Evolutionary conservation across 2,113 vertebrate genomes (phyloP).

Genomic region (Nannobrachium achirus): DNA sequence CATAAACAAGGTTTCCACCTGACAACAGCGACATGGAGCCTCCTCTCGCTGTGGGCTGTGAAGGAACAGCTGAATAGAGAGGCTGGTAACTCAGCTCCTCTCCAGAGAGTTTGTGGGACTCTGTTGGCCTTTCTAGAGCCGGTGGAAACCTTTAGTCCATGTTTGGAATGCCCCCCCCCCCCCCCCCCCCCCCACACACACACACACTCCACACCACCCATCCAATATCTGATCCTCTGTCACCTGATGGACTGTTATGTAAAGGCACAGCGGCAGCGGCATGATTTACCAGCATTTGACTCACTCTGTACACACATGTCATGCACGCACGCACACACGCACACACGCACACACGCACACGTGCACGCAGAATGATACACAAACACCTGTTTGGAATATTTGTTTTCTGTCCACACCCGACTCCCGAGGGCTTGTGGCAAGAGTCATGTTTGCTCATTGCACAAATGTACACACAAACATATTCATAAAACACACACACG

Average conservation of each 20-base stretch:
- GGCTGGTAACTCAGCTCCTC: constrained; percentile 22
- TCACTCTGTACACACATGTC: constrained; percentile 20
- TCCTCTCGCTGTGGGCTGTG: constrained; percentile 16
- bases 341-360: constrained; percentile 5
- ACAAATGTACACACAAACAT: too few relatives aligned
- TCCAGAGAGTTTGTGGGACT: constrained; percentile 32
- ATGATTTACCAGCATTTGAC: constrained; percentile 19
- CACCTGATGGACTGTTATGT: constrained; percentile 29
- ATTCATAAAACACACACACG: too few relatives aligned
- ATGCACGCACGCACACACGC: constrained; percentile 24
- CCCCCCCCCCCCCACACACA: constrained; percentile 22
- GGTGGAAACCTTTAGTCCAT: constrained; percentile 13
- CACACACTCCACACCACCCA: too few relatives aligned
- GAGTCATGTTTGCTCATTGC: too few relatives aligned
- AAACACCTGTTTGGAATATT: too few relatives aligned
- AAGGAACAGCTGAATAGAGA: constrained; percentile 37
- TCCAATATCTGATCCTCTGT: not conserved
- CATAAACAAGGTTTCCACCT: too few relatives aligned
- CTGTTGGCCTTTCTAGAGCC: constrained; percentile 46
- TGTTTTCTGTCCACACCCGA: not conserved
- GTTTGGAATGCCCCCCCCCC: constrained; percentile 33
- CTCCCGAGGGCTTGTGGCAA: too few relatives aligned
- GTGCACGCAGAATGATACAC: too few relatives aligned
- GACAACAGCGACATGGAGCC: too few relatives aligned
- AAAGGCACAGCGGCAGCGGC: constrained; percentile 31